Evolutionary conservation across 2,113 vertebrate species (phyloP), one percentile per base, ranked within the genome.

Genomic region (Dipodomys merriami): DNA sequence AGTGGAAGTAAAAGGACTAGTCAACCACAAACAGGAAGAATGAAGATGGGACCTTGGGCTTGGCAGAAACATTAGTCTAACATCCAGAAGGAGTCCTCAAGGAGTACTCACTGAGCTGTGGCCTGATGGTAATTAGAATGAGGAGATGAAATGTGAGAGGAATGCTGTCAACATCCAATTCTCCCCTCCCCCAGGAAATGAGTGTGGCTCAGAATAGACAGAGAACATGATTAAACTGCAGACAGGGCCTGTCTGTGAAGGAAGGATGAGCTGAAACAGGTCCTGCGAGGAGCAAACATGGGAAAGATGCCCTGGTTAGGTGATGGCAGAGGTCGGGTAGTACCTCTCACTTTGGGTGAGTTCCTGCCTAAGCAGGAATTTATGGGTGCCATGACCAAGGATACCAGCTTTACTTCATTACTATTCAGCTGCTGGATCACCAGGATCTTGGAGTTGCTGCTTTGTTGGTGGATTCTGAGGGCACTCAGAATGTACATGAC

Each of bases 91-190:
- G 71, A 33, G 60, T 53, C 44, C 57, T 62, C n/a, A 2, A 3
- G 15, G 67, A 86, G 64, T 57, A 11, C 53, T 57, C 53, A 57
- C 73, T 12, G 68, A 69, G 74, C 22, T 57, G n/a, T 49, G 23
- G 77, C 11, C 22, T 93, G 49, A 53, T 11, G 49, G 62, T 74
- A 65, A 94, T 78, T 88, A 89, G 83, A 94, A 85, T 13, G 33
- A 83, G 68, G 44, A 95, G 69, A 92, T 91, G 60, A 53, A 69
- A 84, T 57, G 64, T 35, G 67, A 94, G 87, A 91, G 33, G 65
- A 86, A 87, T 72, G 49, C 84, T 85, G 89, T 85, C 86, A 89
- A 71, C 83, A 87, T 33, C 83, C 80, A 33, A 71, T 95, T 95
- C 89, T 78, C 67, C 49, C 49, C 49, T 49, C 87, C 76, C 83